phyloP scores from a whole-genome alignment of 1,140 invertebrate genomes.

The Eciton burchellii region DNA sequence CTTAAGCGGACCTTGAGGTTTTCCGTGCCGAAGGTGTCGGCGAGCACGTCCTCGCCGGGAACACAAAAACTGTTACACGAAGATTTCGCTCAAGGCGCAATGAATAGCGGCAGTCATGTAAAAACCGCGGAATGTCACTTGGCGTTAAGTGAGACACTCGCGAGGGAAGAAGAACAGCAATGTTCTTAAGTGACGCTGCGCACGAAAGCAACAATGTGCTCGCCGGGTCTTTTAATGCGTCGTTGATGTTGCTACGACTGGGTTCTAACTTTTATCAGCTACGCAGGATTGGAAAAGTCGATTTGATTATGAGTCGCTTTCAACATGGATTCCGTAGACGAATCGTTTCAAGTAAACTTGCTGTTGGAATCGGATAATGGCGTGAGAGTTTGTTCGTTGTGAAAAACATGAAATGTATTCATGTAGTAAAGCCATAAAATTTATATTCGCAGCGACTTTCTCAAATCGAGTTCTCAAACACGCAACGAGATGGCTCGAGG shows the following conservation, averaged over 20 bases:
- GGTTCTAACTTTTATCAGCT: neutral
- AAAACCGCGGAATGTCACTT: constrained; percentile 42
- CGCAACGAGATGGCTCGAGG: neutral
- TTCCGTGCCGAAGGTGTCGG: constrained; percentile 25
- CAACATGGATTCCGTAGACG: neutral
- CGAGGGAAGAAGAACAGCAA: neutral
- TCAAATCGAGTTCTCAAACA: neutral
- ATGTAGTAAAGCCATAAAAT: neutral
- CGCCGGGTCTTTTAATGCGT: neutral
- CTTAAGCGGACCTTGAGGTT: constrained; percentile 19
- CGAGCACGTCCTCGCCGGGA: neutral
- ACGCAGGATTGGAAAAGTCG: too few relatives aligned
- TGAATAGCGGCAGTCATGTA: constrained; percentile 2
- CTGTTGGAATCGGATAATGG: neutral
- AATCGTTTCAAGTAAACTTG: neutral
- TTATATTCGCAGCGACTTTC: neutral
- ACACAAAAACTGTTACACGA: constrained; percentile 46
- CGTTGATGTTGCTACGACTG: neutral
- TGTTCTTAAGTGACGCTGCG: neutral
- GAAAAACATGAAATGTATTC: too few relatives aligned
- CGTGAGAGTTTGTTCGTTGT: neutral
- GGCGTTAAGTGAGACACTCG: constrained; percentile 28
- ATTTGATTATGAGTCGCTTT: neutral
- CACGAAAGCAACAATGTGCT: neutral
- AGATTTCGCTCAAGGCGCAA: constrained; percentile 27